phyloP scores from a whole-genome alignment of 2,797 vertebrate species.

The Austrolebias charrua region DNA sequence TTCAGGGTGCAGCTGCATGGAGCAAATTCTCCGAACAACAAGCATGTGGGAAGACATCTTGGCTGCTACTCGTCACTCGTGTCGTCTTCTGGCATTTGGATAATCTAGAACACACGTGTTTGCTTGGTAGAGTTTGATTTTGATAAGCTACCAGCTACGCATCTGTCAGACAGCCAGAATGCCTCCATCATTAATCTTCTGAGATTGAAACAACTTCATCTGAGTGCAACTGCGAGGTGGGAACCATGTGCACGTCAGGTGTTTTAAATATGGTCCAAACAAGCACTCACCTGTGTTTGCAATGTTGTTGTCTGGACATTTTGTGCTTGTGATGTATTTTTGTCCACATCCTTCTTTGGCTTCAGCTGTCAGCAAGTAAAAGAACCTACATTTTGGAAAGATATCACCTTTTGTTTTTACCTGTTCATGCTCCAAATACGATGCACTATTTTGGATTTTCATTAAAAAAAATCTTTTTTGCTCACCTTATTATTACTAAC shows the following conservation, averaged over 20 bases:
- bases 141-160: constrained; percentile 43
- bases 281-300: constrained; percentile 22
- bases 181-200: constrained; percentile 29
- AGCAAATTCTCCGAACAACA: constrained; percentile 32
- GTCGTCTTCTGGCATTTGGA: constrained; percentile 47
- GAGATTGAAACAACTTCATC: constrained; percentile 20
- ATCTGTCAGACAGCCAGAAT: constrained; percentile 40
- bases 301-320: background rate
- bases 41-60: constrained; percentile 44
- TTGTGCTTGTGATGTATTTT: background rate
- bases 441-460: too few species aligned
- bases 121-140: constrained; percentile 41
- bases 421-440: too few species aligned
- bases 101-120: constrained; percentile 45
- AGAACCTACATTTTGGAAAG: too few species aligned
- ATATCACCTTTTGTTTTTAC: too few species aligned
- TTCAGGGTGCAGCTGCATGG: constrained; percentile 37
- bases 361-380: constrained; percentile 12
- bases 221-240: constrained; percentile 4
- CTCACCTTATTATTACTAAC: too few species aligned
- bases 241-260: constrained; percentile 6
- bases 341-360: background rate
- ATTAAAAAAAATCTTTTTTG: too few species aligned
- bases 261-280: background rate
- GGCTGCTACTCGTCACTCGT: constrained; percentile 25